A percentile compares a stretch with the other conserved stretches of the same genome.
These are phyloP conservation scores for Gadus macrocephalus DNA, from an alignment of 2,113 vertebrate species.

Conservation along the genomic window DNA sequence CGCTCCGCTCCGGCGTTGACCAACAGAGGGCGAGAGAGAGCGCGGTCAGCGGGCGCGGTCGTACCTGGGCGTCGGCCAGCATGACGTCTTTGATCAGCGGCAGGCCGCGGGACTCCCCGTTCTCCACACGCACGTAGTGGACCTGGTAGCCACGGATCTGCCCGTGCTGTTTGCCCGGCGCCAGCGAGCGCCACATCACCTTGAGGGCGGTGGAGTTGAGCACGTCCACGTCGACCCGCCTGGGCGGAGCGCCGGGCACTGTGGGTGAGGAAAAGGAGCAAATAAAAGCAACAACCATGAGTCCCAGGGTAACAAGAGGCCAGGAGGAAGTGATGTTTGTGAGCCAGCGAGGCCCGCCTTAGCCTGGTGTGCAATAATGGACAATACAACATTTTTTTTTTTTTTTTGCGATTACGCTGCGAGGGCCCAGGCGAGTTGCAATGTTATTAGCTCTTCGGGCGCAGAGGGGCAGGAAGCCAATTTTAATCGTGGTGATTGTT, in stretches of 20 bases:
- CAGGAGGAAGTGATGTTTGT: too few species aligned
- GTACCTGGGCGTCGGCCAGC: slow-evolving; percentile 95
- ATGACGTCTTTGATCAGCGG: slow-evolving; percentile 96
- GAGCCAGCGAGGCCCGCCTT: too few species aligned
- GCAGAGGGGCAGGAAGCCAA: too few species aligned
- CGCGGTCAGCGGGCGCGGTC: background rate
- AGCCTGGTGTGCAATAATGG: too few species aligned
- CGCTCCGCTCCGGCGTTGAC: too few species aligned
- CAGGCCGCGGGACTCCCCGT: slow-evolving; percentile 88
- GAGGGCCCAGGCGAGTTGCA: too few species aligned
- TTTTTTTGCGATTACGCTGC: too few species aligned
- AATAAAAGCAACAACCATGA: too few species aligned
- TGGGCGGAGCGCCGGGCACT: slow-evolving; percentile 94
- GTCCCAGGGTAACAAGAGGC: too few species aligned
- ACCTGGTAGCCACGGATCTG: slow-evolving; percentile 98
- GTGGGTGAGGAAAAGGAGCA: slow-evolving; percentile 7
- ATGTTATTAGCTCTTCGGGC: too few species aligned
- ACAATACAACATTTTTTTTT: too few species aligned
- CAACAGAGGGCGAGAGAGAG: background rate
- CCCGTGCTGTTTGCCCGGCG: slow-evolving; percentile 88
- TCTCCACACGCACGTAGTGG: slow-evolving; percentile 93
- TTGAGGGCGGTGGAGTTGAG: slow-evolving; percentile 92
- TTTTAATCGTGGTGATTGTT: too few species aligned
- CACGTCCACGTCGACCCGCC: slow-evolving; percentile 92
- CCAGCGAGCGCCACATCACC: slow-evolving; percentile 93